Conservation (phyloP, 2,888 invertebrate genomes). For the Drosophila mettleri region DNA sequence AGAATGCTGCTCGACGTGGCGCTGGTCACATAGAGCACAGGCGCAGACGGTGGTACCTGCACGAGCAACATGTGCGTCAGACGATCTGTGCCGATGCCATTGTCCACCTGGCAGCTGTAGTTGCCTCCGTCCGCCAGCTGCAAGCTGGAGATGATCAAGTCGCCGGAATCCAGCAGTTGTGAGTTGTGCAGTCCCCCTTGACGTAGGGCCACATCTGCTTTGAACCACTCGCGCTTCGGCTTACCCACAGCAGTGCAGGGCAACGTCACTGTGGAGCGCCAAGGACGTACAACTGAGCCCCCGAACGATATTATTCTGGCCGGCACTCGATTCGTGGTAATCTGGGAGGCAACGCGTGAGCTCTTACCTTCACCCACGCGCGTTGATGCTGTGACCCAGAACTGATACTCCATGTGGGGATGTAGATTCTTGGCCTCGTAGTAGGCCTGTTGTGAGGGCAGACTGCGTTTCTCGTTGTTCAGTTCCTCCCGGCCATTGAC, state of each 20-base stretch:
- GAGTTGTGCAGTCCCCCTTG: constrained; percentile 87
- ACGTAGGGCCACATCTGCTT: constrained; percentile 87
- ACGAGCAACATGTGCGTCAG: constrained; percentile 88
- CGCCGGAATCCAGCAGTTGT: constrained; percentile 88
- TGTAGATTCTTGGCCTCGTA: constrained; percentile 89
- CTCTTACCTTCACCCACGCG: constrained; percentile 91
- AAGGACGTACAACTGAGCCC: constrained; percentile 88
- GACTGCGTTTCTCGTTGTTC: constrained; percentile 88
- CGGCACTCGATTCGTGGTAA: constrained; percentile 88
- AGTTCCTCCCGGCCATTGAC: constrained; percentile 89
- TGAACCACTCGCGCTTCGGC: constrained; percentile 88
- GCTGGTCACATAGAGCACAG: constrained; percentile 90
- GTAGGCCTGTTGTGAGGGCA: constrained; percentile 88
- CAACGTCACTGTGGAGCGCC: constrained; percentile 88
- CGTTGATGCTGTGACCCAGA: constrained; percentile 92
- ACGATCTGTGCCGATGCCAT: constrained; percentile 89
- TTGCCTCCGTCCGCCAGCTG: constrained; percentile 89
- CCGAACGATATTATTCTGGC: constrained; percentile 91
- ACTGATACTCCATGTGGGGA: constrained; percentile 90
- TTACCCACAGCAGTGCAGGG: constrained; percentile 89
- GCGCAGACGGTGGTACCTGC: constrained; percentile 91
- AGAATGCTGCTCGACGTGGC: constrained; percentile 91
- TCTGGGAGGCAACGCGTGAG: constrained; percentile 89
- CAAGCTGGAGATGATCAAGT: constrained; percentile 88
- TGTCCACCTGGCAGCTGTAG: constrained; percentile 90